Conservation (phyloP, 2,797 vertebrate species). For the Varecia variegata region DNA sequence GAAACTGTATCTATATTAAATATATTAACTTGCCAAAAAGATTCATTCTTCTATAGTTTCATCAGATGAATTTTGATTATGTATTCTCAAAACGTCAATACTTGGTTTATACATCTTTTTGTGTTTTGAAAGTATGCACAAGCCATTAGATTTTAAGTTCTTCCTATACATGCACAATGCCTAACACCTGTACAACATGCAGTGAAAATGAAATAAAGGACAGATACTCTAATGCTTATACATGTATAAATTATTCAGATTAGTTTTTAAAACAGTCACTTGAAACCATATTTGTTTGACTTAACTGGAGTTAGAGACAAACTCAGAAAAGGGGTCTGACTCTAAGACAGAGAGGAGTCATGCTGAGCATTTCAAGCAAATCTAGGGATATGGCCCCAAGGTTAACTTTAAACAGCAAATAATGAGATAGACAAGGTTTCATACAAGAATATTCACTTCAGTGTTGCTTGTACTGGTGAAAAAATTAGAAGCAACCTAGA, state of each 20-base stretch:
- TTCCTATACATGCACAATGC: neutral
- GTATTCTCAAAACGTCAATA: neutral
- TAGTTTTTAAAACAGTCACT: neutral
- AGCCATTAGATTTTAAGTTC: neutral
- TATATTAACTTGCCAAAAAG: neutral
- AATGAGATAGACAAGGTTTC: neutral
- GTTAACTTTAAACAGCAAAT: slow-evolving; percentile 2
- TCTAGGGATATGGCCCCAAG: neutral
- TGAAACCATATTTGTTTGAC: neutral
- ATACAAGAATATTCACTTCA: neutral
- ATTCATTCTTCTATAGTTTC: neutral
- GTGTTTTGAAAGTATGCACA: neutral
- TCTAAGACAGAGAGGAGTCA: neutral
- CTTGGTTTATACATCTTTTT: neutral
- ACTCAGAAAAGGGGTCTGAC: neutral
- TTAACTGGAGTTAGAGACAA: neutral
- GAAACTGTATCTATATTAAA: neutral
- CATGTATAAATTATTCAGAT: neutral
- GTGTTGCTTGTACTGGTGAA: neutral
- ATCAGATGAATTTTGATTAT: neutral
- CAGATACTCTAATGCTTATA: neutral
- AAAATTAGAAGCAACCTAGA: neutral
- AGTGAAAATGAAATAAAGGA: slow-evolving; percentile 26
- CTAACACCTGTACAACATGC: neutral
- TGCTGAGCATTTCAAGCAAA: neutral